Conservation (phyloP, 1,140 invertebrate genomes). For the Monomorium pharaonis region DNA sequence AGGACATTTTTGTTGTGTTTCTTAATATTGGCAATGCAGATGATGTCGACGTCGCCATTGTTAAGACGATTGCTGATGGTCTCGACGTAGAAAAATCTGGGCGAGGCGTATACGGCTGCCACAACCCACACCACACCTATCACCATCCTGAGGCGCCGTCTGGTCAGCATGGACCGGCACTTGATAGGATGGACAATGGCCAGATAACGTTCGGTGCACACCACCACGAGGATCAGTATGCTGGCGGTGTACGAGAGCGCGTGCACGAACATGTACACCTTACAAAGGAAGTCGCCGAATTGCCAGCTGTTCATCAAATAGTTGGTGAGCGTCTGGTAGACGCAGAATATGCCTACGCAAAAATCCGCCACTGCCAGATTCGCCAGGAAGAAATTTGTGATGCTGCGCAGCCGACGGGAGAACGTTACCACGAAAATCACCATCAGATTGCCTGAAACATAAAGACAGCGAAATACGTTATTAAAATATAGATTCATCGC, state of each 20-base stretch:
- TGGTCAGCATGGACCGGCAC: constrained; percentile 91
- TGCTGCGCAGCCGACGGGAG: constrained; percentile 90
- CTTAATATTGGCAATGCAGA: constrained; percentile 90
- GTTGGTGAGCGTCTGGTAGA: constrained; percentile 92
- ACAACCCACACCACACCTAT: constrained; percentile 91
- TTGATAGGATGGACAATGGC: constrained; percentile 93
- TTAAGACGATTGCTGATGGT: constrained; percentile 87
- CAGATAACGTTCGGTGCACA: constrained; percentile 93
- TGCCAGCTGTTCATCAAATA: constrained; percentile 92
- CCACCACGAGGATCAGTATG: constrained; percentile 92
- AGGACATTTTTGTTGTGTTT: constrained; percentile 91
- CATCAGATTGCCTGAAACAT: constrained; percentile 90
- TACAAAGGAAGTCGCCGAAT: constrained; percentile 92
- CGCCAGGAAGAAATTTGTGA: constrained; percentile 94
- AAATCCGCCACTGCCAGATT: constrained; percentile 94
- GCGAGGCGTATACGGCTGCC: constrained; percentile 91
- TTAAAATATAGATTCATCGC: not conserved
- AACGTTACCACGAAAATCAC: constrained; percentile 93
- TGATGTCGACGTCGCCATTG: constrained; percentile 88
- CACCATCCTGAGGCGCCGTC: constrained; percentile 89
- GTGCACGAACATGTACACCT: constrained; percentile 93
- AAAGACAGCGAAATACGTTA: not conserved
- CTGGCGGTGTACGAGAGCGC: constrained; percentile 93
- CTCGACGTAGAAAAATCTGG: constrained; percentile 91
- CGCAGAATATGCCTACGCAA: constrained; percentile 94